Evolutionary conservation across 1,140 invertebrate genomes (phyloP).

Genomic region (Bombus vancouverensis): DNA sequence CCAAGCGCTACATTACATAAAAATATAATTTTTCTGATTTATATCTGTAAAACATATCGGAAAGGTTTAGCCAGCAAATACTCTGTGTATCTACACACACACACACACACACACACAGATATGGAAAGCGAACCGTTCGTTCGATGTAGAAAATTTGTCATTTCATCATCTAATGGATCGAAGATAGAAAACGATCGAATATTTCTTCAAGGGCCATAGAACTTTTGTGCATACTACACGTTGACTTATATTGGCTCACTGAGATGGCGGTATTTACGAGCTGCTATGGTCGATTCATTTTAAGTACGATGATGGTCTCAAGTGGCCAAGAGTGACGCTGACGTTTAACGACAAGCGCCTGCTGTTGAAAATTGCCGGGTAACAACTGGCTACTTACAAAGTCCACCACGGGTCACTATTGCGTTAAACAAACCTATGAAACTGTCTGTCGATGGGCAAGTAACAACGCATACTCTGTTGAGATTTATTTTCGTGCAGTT

Average conservation of each 20-base stretch:
- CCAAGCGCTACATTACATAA: too few relatives aligned
- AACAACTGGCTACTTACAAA: conserved; percentile 23
- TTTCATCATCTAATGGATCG: background rate
- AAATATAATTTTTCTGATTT: too few relatives aligned
- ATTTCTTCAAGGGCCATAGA: too few relatives aligned
- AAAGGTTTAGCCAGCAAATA: background rate
- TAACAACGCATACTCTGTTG: background rate
- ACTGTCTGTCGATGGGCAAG: background rate
- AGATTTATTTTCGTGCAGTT: background rate
- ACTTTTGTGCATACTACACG: background rate
- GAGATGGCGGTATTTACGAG: background rate
- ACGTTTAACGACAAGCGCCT: conserved; percentile 23
- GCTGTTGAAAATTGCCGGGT: conserved; percentile 20
- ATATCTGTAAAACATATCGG: too few relatives aligned
- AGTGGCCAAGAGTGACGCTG: conserved; percentile 22
- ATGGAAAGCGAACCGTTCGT: too few relatives aligned
- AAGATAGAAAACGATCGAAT: background rate
- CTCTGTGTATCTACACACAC: too few relatives aligned
- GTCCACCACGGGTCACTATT: conserved; percentile 17
- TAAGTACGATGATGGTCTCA: conserved; percentile 11
- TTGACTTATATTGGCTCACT: background rate
- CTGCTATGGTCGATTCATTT: conserved; percentile 9
- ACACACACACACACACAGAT: too few relatives aligned
- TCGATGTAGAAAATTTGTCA: too few relatives aligned
- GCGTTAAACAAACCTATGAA: conserved; percentile 11